Evolutionary conservation across 2,888 invertebrate species (phyloP).

Genomic region (Tholera decimalis): DNA sequence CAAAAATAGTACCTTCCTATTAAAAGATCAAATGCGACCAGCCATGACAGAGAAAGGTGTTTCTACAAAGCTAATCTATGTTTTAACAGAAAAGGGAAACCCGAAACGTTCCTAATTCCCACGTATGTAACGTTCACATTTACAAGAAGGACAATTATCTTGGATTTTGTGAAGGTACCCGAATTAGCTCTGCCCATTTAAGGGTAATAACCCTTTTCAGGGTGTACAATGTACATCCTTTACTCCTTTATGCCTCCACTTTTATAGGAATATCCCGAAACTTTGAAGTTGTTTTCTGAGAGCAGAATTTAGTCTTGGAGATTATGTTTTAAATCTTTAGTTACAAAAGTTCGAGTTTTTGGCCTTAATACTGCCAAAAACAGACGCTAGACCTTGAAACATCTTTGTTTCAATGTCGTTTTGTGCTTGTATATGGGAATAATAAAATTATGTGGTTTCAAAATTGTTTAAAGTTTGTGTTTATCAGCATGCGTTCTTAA

Average conservation of each 20-base stretch:
- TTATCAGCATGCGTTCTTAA: no score
- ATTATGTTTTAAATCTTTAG: neutral
- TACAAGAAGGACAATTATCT: constrained; percentile 26
- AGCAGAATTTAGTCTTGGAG: neutral
- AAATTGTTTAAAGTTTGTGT: no score
- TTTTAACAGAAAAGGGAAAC: constrained; percentile 10
- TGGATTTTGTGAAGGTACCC: constrained; percentile 32
- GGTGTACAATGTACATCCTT: neutral
- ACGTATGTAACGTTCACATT: constrained; percentile 36
- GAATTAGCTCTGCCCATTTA: constrained; percentile 31
- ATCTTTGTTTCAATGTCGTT: neutral
- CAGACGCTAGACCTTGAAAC: neutral
- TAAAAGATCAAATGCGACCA: neutral
- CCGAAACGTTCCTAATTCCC: constrained; percentile 20
- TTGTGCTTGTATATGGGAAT: no score
- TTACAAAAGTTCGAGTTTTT: constrained; percentile 3
- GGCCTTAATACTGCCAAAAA: neutral
- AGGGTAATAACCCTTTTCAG: constrained; percentile 21
- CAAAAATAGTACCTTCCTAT: neutral
- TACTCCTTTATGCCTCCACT: constrained; percentile 12
- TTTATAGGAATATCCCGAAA: constrained; percentile 3
- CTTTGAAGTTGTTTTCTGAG: neutral
- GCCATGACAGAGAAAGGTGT: constrained; percentile 6
- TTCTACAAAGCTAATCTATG: neutral
- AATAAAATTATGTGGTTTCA: no score